Percentiles rank a stretch among this genome's conserved stretches.
phyloP scores from a whole-genome alignment of 2,888 invertebrate genomes.

The Drosophila cognata region DNA sequence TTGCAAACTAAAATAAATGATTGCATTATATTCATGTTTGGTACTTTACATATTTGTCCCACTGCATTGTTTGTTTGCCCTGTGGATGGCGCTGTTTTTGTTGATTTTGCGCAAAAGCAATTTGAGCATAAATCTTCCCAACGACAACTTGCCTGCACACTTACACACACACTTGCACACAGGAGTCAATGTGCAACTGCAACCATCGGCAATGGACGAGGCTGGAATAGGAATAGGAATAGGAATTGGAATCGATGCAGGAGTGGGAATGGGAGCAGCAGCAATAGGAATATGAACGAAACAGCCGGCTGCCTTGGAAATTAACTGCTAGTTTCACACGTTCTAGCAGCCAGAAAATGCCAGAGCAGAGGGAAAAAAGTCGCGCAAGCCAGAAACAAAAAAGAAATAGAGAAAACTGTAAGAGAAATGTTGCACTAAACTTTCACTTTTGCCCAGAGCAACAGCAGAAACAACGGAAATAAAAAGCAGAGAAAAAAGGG shows the following conservation, averaged over 20 bases:
- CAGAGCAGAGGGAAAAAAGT: slow-evolving; percentile 32
- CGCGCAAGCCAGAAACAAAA: slow-evolving; percentile 20
- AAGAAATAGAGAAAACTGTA: slow-evolving; percentile 22
- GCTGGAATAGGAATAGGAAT: slow-evolving; percentile 47
- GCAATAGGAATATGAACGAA: slow-evolving; percentile 57
- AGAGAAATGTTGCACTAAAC: slow-evolving; percentile 77
- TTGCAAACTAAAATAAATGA: not conserved
- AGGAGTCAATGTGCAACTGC: slow-evolving; percentile 34
- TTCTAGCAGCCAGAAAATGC: slow-evolving; percentile 60
- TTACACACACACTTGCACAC: slow-evolving; percentile 11
- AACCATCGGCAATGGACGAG: slow-evolving; percentile 57
- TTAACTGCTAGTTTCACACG: slow-evolving; percentile 77
- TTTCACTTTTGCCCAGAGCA: slow-evolving; percentile 67
- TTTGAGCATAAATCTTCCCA: slow-evolving; percentile 75
- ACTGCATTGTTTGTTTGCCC: slow-evolving; percentile 29
- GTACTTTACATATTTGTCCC: slow-evolving; percentile 11
- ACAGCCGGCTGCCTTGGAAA: slow-evolving; percentile 59
- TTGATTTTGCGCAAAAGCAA: slow-evolving; percentile 77
- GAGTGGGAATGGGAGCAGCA: slow-evolving; percentile 1
- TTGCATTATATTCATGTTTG: not conserved
- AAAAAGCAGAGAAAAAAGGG: slow-evolving; percentile 23
- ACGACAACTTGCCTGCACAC: slow-evolving; percentile 67
- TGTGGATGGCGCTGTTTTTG: slow-evolving; percentile 48
- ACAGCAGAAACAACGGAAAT: slow-evolving; percentile 47
- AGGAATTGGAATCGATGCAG: slow-evolving; percentile 45